Evolutionary conservation across 2,113 vertebrate species (phyloP).

Genomic region (Barnardius zonarius): DNA sequence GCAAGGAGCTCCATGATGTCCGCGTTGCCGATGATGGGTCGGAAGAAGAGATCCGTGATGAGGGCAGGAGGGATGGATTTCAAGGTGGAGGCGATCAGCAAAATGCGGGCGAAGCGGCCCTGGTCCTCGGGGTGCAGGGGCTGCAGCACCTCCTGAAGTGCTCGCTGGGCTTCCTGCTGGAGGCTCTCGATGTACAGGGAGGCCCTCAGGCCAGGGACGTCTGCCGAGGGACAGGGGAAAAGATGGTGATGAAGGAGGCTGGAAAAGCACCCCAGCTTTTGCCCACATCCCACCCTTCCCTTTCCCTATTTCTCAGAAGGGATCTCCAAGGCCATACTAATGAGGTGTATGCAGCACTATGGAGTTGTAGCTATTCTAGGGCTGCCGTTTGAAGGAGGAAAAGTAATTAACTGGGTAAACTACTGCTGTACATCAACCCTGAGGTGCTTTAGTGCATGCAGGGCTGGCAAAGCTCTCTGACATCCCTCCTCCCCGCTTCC

Average conservation of each 20-base stretch:
- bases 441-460: neutral
- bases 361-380: rapidly evolving
- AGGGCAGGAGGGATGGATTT: conserved; percentile 80
- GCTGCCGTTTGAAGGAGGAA: neutral
- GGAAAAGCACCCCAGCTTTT: neutral
- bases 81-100: conserved; percentile 80
- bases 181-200: conserved; percentile 78
- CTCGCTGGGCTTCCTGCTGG: conserved; percentile 86
- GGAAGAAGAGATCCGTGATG: conserved; percentile 88
- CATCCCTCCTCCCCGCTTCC: neutral
- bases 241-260: neutral
- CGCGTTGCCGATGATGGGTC: conserved; percentile 82
- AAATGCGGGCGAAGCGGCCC: conserved; percentile 79
- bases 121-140: conserved; percentile 75
- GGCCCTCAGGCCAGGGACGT: conserved; percentile 80
- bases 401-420: neutral
- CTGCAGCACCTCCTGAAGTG: conserved; percentile 80
- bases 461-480: neutral
- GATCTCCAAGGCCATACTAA: rapidly evolving
- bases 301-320: neutral
- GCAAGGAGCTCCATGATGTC: conserved; percentile 82
- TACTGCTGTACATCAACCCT: neutral
- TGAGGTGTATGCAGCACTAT: rapidly evolving
- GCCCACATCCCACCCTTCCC: neutral
- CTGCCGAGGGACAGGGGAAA: conserved; percentile 64